Evolutionary conservation across 2,797 vertebrate genomes (phyloP).

Genomic region (Glossophaga mutica): DNA sequence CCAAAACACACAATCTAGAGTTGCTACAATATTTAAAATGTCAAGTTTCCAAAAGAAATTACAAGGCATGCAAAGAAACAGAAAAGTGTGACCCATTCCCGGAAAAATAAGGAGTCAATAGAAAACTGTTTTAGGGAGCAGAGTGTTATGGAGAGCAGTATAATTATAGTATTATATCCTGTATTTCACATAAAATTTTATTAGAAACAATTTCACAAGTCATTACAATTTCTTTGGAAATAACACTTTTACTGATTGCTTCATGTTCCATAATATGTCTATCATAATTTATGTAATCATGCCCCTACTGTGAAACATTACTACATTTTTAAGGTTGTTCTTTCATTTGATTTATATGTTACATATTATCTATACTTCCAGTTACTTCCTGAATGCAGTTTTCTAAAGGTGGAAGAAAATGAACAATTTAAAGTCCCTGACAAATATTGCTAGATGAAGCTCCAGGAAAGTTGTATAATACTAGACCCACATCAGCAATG

Average conservation of each 20-base stretch:
- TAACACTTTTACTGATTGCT: conserved; percentile 3
- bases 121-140: not conserved
- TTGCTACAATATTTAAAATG: not conserved
- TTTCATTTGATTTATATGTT: not conserved
- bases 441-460: not conserved
- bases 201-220: conserved; percentile 26
- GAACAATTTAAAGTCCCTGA: conserved; percentile 7
- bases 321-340: conserved; percentile 11
- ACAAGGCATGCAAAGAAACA: not conserved
- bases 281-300: not conserved
- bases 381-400: conserved; percentile 23
- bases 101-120: not conserved
- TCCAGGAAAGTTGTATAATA: conserved; percentile 4
- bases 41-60: conserved; percentile 8
- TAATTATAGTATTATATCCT: not conserved
- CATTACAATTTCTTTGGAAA: conserved; percentile 33
- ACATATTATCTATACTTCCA: not conserved
- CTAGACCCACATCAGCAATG: not conserved
- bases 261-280: not conserved
- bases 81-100: not conserved
- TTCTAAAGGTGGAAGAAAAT: conserved; percentile 20
- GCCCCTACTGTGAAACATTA: not conserved
- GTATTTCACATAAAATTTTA: conserved; percentile 32
- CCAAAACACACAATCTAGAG: not conserved
- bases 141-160: not conserved